Base-by-base conservation (phyloP, 2,888 invertebrate species). In the Pachliopta kotzebuea region DNA sequence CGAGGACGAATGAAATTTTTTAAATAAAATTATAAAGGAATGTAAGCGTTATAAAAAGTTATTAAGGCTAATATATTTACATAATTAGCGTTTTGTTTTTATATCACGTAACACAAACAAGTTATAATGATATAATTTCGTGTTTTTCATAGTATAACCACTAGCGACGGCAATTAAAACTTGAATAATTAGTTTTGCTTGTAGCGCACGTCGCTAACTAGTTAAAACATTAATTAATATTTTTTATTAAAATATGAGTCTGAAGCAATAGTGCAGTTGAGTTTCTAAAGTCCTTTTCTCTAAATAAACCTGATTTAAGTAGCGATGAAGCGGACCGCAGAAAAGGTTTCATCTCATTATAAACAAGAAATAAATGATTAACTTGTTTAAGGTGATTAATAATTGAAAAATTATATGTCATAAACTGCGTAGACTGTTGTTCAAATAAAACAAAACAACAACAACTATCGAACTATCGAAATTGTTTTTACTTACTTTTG, bases 161-260 rank as follows among this genome's bases (percentile, higher is more conserved):
- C 58, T 49, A 58, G 49, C 26, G n/a, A 9, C 18, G 49, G 26
- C 50, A 59, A 59, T 59, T 59, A 59, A 59, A 59, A 59, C 52
- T 59, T 50, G 52, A 59, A 21, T 59, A 59, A 59, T 59, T 59
- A 52, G 31, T 31, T 59, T 49, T n/a, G n/a, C 20, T 14, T 49
- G n/a, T 20, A n/a, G 18, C 20, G 49, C 20, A 14, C 37, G 49
- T 49, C 49, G 49, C 49, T n/a, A 49, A n/a, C 18, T 7, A n/a
- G 49, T 49, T 20, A 49, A 49, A 49, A 49, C 49, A 49, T 49
- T 49, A 49, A 49, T 49, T 49, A 49, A 49, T n/a, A 49, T 49
- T 7, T 49, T 37, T 37, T 37, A 37, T 37, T 14, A 2, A 37
- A 37, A 2, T 37, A 11, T 37, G 11, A 37, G 37, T 37, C 14